Evolutionary conservation across 2,888 invertebrate genomes (phyloP), one percentile per base, ranked within the genome.

Genomic region (Eupithecia subumbrata): DNA sequence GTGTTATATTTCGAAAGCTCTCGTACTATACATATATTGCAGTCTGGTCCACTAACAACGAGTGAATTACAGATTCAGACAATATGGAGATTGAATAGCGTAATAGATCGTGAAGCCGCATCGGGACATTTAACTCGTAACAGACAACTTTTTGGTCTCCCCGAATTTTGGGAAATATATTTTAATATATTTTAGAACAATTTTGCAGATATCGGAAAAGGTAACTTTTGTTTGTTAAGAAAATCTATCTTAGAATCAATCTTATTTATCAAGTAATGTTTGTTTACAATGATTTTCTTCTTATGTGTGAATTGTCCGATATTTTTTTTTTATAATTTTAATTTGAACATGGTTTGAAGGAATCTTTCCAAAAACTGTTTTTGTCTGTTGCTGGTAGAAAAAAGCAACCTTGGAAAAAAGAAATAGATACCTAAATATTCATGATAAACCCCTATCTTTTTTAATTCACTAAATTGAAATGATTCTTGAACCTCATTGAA

Each of bases 31-130:
- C 2, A 30, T 30, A 78, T 75, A 81, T 78, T 78, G 75, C 76
- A 78, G 69, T 37, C 45, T 68, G 67, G 73, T 69, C 73, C 60
- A 63, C 52, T 56, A 66, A 76, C 73, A 73, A 71, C 76, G n/a
- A 69, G 72, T 74, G 72, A 78, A 74, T 76, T 76, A 75, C 75
- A 71, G 71, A 63, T 73, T 66, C 69, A 18, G 40, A 71, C 70
- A 76, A 75, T 75, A 77, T 74, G 77, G 70, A 74, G 77, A 75
- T 73, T 48, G 73, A 77, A 77, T 71, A 45, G 72, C 72, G 75
- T 64, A 68, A 74, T 77, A 74, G 72, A 74, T 75, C 63, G 72
- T 18, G 73, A 60, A 64, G n/a, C 67, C 25, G 52, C 69, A 56
- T 66, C 74, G 77, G 71, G 68, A 75, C 75, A 72, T 75, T 74